Percentiles rank a stretch among this genome's conserved stretches.
Conservation (phyloP, 1,140 invertebrate genomes). For the Papilio helenus region DNA sequence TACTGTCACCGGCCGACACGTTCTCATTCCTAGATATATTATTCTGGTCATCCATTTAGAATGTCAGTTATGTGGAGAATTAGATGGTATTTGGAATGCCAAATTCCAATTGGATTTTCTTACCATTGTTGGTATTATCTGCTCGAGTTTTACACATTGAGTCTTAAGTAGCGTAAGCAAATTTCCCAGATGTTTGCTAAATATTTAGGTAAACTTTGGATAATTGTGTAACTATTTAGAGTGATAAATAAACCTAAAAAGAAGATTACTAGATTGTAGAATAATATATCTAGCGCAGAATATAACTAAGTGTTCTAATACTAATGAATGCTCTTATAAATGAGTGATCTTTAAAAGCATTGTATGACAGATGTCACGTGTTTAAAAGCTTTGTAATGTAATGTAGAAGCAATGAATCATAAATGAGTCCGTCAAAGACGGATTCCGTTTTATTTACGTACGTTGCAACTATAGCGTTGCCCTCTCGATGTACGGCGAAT, state of each 20-base stretch:
- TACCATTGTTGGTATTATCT: conserved; percentile 30
- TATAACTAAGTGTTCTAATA: neutral
- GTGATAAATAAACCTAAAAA: neutral
- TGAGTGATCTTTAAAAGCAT: conserved; percentile 36
- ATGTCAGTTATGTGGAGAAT: conserved; percentile 41
- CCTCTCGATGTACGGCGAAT: conserved; percentile 27
- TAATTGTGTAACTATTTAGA: neutral
- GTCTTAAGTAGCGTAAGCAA: too few species aligned
- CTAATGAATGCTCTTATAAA: conserved; percentile 24
- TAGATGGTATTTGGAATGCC: conserved; percentile 32
- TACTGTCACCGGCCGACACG: conserved; percentile 70
- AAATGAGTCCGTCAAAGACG: conserved; percentile 37
- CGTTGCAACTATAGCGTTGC: conserved; percentile 28
- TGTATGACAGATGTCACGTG: conserved; percentile 39
- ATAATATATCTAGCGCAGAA: neutral
- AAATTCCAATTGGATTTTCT: conserved; percentile 24
- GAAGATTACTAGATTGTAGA: neutral
- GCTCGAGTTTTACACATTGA: neutral
- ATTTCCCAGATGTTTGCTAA: too few species aligned
- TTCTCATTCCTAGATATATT: conserved; percentile 71
- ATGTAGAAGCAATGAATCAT: conserved; percentile 38
- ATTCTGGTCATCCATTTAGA: conserved; percentile 57
- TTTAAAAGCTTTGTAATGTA: conserved; percentile 41
- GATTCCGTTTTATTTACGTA: conserved; percentile 27
- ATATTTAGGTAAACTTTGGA: too few species aligned